phyloP scores from a whole-genome alignment of 2,113 vertebrate genomes.

The Trogon melanurus region DNA sequence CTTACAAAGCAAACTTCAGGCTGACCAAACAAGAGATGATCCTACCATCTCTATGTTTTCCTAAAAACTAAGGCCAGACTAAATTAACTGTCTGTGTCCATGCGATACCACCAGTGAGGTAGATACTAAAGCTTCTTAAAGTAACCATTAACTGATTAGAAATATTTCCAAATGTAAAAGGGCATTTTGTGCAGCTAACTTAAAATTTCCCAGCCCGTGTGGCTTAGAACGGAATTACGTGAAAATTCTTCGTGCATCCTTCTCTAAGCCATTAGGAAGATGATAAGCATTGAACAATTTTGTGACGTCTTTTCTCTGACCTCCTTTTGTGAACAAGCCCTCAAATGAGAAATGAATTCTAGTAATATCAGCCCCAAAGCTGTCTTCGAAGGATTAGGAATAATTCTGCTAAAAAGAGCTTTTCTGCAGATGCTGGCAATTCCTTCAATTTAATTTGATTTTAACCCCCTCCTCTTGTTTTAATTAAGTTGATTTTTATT shows the following conservation, averaged over 20 bases:
- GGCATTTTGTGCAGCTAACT: neutral
- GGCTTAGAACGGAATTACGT: neutral
- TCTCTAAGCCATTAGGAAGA: neutral
- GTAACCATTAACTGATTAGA: neutral
- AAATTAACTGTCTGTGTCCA: neutral
- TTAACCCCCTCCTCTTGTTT: neutral
- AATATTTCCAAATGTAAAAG: neutral
- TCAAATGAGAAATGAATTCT: neutral
- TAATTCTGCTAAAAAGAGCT: neutral
- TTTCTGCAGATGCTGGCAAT: neutral
- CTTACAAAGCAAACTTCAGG: neutral
- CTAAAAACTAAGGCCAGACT: neutral
- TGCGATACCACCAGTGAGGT: neutral
- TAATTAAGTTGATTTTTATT: neutral
- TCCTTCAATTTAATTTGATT: neutral
- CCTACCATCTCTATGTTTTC: neutral
- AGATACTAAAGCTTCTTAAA: neutral
- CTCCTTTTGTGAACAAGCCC: neutral
- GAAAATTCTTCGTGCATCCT: neutral
- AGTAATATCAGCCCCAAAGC: neutral
- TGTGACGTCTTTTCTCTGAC: neutral
- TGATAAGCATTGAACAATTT: neutral
- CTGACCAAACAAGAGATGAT: neutral
- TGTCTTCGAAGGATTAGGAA: neutral
- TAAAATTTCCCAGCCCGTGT: neutral